Conservation (phyloP, 2,888 invertebrate genomes). For the Digitonthophagus gazella region DNA sequence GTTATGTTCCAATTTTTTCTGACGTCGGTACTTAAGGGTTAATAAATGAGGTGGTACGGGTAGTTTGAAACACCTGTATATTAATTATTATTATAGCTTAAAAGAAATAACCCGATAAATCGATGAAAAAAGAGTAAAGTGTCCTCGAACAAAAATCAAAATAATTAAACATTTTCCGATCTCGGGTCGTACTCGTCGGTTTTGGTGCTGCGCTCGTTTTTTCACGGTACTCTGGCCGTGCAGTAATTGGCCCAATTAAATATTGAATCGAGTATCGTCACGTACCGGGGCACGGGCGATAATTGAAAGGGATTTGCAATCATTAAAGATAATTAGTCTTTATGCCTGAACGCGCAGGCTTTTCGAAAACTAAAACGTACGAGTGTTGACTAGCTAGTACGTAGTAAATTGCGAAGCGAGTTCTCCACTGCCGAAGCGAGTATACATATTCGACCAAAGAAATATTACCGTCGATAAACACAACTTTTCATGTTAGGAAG, state of each 20-base stretch:
- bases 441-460: no score
- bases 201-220: neutral
- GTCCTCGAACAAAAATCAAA: no score
- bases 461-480: neutral
- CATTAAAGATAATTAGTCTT: neutral
- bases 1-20: no score
- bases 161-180: neutral
- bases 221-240: neutral
- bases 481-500: neutral
- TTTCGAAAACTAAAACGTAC: neutral
- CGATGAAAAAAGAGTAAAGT: no score
- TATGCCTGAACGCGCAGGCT: neutral
- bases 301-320: neutral
- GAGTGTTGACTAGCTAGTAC: neutral
- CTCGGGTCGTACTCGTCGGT: neutral
- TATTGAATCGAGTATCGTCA: neutral
- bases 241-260: neutral
- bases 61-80: no score
- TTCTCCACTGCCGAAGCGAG: no score
- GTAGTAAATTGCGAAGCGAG: neutral
- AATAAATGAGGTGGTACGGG: no score
- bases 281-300: neutral
- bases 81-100: no score
- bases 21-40: no score
- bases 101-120: no score